Percentiles rank a stretch among this genome's conserved stretches.
Conservation (phyloP, 1,140 invertebrate genomes). For the Diuraphis noxia region DNA sequence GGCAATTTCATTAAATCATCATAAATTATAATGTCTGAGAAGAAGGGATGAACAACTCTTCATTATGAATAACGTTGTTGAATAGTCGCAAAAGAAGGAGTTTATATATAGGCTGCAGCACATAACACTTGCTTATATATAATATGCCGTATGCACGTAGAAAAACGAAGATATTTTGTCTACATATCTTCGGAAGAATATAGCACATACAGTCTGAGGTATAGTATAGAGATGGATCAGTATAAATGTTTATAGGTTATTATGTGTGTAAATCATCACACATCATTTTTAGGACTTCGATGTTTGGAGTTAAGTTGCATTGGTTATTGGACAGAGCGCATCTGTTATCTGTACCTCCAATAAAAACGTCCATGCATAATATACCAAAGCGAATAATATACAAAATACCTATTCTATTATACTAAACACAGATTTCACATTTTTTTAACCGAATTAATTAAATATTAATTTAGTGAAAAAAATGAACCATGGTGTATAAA, state of each 20-base stretch:
- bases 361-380: neutral
- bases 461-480: neutral
- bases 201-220: neutral
- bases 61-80: no score
- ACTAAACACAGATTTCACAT: neutral
- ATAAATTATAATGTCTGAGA: neutral
- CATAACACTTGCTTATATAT: no score
- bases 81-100: no score
- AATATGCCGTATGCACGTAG: no score
- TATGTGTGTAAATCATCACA: neutral
- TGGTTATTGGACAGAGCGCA: neutral
- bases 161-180: neutral
- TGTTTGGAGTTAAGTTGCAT: neutral
- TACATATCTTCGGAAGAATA: neutral
- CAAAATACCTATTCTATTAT: neutral
- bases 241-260: neutral
- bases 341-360: neutral
- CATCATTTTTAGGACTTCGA: neutral
- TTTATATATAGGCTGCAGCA: no score
- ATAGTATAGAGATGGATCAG: neutral
- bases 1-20: no score
- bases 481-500: neutral
- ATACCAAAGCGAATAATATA: neutral
- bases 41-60: neutral
- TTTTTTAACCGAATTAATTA: neutral